Evolutionary conservation across 2,888 invertebrate genomes (phyloP).

Genomic region (Coelogynopora nodosa): DNA sequence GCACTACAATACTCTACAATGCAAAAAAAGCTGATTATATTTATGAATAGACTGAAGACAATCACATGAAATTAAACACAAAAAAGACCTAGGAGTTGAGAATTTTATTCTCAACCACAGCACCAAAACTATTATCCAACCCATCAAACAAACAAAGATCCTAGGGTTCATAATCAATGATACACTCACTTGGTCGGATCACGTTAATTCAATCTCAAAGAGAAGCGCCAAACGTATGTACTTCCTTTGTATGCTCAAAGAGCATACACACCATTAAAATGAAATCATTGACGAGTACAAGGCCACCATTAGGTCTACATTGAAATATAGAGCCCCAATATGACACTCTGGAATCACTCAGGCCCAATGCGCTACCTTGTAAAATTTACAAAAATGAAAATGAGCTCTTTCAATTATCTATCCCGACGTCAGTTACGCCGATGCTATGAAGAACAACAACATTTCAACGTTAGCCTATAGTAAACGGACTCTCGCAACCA

Average conservation of each 20-base stretch:
- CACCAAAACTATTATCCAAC: background rate
- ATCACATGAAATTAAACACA: background rate
- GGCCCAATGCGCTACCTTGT: background rate
- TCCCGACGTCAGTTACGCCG: background rate
- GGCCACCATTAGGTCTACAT: too few species aligned
- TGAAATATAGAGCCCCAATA: too few species aligned
- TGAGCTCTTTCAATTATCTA: too few species aligned
- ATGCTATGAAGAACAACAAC: background rate
- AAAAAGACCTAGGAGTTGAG: background rate
- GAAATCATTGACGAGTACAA: too few species aligned
- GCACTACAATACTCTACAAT: background rate
- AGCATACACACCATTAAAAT: too few species aligned
- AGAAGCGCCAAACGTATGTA: too few species aligned
- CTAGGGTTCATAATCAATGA: too few species aligned
- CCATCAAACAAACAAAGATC: too few species aligned
- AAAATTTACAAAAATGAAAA: background rate
- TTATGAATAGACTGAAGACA: background rate
- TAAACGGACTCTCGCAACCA: background rate
- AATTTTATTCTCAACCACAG: background rate
- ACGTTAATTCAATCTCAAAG: too few species aligned
- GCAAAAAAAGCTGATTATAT: background rate
- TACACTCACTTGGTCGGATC: too few species aligned
- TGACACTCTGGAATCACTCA: too few species aligned
- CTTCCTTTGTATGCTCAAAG: too few species aligned
- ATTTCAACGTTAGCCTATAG: background rate